Percentiles rank a stretch among this genome's conserved stretches.
These are phyloP conservation scores for Vulpes ferrilata DNA, from an alignment of 2,113 vertebrate species.

Conservation along the genomic window DNA sequence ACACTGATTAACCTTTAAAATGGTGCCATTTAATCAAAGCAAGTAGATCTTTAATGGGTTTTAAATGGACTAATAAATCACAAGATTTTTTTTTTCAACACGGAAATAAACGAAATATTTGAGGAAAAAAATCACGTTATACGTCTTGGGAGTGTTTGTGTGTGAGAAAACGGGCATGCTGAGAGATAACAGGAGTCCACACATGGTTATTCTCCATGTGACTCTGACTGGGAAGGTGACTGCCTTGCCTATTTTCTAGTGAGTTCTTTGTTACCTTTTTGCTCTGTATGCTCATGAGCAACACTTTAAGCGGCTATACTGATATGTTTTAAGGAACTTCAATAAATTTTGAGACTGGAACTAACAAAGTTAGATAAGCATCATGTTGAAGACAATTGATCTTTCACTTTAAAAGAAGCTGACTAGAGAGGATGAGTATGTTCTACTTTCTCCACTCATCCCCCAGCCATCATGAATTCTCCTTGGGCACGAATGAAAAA, in stretches of 20 bases:
- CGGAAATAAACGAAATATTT: conserved; percentile 79
- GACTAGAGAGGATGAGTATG: background rate
- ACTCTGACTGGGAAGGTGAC: background rate
- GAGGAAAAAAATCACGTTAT: conserved; percentile 17
- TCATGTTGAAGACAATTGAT: background rate
- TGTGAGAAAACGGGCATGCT: background rate
- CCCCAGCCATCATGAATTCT: background rate
- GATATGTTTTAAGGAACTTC: background rate
- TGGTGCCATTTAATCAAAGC: conserved; percentile 86
- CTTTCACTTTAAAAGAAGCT: conserved; percentile 6
- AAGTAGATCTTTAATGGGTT: conserved; percentile 86
- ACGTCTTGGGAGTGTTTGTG: background rate
- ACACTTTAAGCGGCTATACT: background rate
- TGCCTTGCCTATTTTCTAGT: background rate
- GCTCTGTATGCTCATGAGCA: background rate
- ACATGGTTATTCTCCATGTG: background rate
- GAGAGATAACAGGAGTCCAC: background rate
- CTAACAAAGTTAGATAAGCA: background rate
- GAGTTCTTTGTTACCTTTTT: background rate
- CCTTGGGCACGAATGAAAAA: background rate
- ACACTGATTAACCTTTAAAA: conserved; percentile 86
- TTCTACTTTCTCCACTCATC: background rate
- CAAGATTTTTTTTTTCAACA: conserved; percentile 74
- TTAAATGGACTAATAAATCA: conserved; percentile 88
- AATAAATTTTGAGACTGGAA: conserved; percentile 18